phyloP scores from a whole-genome alignment of 2,797 vertebrate species.

The Momotus momota region DNA sequence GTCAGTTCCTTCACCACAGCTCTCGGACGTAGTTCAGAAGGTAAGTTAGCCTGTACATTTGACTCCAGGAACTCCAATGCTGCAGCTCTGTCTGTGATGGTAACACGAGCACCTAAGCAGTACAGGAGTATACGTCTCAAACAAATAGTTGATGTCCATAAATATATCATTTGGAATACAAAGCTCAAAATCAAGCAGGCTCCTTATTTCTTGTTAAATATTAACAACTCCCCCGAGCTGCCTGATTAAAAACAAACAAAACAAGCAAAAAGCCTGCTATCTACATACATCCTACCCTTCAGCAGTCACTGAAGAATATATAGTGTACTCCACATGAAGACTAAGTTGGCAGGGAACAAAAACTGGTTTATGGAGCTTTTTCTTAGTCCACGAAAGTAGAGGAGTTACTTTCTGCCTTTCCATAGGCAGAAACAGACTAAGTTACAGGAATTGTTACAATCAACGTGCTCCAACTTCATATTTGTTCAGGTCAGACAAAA shows the following conservation, averaged over 20 bases:
- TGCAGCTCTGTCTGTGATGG: slow-evolving; percentile 90
- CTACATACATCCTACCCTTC: neutral
- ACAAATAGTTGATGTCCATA: neutral
- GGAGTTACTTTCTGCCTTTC: neutral
- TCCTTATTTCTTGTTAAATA: neutral
- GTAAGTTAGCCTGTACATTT: slow-evolving; percentile 89
- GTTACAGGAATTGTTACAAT: neutral
- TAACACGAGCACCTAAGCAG: slow-evolving; percentile 87
- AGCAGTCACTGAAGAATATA: neutral
- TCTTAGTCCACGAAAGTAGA: neutral
- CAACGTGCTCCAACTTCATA: neutral
- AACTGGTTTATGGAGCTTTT: neutral
- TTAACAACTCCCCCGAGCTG: neutral
- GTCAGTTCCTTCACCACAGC: slow-evolving; percentile 88
- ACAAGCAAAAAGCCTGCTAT: neutral
- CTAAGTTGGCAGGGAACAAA: neutral
- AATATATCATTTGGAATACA: neutral
- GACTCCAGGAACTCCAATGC: slow-evolving; percentile 88
- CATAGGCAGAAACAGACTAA: neutral
- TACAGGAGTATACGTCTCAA: neutral
- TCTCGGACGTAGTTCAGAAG: slow-evolving; percentile 73
- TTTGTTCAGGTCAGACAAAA: neutral
- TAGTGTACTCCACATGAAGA: neutral
- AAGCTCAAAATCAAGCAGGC: neutral
- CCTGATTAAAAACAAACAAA: slow-evolving; percentile 22